These are phyloP conservation scores for Tachycineta bicolor DNA, from an alignment of 2,113 vertebrate species.

Conservation along the genomic window DNA sequence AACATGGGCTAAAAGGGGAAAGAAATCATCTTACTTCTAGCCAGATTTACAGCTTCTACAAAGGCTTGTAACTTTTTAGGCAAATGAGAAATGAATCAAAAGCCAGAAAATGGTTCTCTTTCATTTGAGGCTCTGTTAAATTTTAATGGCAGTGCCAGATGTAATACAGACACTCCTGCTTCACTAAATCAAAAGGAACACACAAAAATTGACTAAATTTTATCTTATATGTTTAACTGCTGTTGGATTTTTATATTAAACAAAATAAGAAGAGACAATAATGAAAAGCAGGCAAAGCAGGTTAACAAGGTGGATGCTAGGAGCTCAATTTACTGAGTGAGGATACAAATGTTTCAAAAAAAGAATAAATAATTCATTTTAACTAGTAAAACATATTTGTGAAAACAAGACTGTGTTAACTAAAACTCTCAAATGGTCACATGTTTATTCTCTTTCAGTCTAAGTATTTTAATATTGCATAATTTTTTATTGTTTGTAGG, in stretches of 20 bases:
- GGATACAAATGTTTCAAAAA: neutral
- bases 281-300: neutral
- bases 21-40: neutral
- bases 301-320: neutral
- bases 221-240: neutral
- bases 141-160: conserved; percentile 33
- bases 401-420: neutral
- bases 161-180: neutral
- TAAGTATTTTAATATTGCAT: neutral
- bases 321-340: neutral
- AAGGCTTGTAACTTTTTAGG: conserved; percentile 35
- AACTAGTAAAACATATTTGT: neutral
- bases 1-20: neutral
- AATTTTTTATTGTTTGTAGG: neutral
- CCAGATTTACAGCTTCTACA: conserved; percentile 40
- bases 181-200: conserved; percentile 16
- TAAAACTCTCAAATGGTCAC: neutral
- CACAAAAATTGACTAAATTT: neutral
- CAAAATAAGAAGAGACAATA: neutral
- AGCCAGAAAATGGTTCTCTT: neutral
- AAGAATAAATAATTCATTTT: neutral
- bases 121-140: conserved; percentile 42
- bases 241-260: neutral
- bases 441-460: neutral
- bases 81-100: conserved; percentile 58